Conservation (phyloP, 1,140 invertebrate genomes). For the Anadara kagoshimensis region DNA sequence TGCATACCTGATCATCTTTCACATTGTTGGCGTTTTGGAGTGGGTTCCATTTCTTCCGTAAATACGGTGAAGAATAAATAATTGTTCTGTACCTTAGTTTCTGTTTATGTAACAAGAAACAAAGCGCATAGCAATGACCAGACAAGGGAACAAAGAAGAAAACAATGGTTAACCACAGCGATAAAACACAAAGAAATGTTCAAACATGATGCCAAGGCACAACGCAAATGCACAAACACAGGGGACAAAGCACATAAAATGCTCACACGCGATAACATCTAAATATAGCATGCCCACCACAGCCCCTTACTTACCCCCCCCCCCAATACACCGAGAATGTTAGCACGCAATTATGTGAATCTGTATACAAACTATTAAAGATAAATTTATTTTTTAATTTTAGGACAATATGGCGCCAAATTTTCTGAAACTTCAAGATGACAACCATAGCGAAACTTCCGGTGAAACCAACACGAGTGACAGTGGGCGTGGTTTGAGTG, state of each 20-base stretch:
- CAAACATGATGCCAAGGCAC: neutral
- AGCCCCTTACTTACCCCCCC: no score
- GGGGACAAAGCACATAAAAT: neutral
- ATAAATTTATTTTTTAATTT: conserved; percentile 2
- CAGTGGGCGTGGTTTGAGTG: conserved; percentile 42
- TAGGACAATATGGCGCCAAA: conserved; percentile 20
- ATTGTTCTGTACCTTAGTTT: no score
- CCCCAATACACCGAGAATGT: neutral
- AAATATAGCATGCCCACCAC: no score
- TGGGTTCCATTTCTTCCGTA: no score
- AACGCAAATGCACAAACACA: conserved; percentile 1
- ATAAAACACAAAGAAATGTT: neutral
- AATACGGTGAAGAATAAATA: no score
- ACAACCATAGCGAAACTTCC: conserved; percentile 42
- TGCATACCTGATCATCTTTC: no score
- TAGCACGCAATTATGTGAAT: neutral
- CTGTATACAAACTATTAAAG: neutral
- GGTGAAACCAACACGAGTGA: conserved; percentile 41
- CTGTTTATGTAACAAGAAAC: no score
- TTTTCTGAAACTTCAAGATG: conserved; percentile 28
- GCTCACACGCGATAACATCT: no score
- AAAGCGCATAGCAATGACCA: no score
- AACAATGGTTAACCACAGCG: no score
- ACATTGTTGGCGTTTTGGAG: no score
- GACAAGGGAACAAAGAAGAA: no score